A percentile compares a stretch with the other conserved stretches of the same genome.
These are phyloP conservation scores for Sycophaga agraensis DNA, from an alignment of 1,140 invertebrate genomes.

Conservation along the genomic window DNA sequence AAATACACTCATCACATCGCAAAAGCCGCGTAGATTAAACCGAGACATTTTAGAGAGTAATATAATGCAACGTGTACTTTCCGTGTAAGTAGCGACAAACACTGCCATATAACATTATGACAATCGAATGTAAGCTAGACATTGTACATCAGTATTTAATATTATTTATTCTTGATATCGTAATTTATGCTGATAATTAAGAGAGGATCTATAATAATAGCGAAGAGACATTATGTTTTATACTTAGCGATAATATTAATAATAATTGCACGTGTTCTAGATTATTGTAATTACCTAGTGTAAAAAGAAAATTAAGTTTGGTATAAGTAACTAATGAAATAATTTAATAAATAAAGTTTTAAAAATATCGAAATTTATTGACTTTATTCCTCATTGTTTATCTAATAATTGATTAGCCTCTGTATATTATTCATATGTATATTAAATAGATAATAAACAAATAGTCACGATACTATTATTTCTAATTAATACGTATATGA, in stretches of 20 bases:
- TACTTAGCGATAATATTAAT: slow-evolving; percentile 49
- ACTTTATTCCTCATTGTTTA: no score
- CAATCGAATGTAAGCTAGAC: slow-evolving; percentile 40
- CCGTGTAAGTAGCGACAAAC: slow-evolving; percentile 44
- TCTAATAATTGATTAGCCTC: no score
- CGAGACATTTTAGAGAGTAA: not conserved
- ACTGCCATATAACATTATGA: slow-evolving; percentile 48
- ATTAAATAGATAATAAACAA: no score
- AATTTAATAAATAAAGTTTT: no score
- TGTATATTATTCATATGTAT: no score
- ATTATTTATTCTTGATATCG: slow-evolving; percentile 54
- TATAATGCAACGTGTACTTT: no score
- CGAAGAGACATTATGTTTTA: slow-evolving; percentile 49
- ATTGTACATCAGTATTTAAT: slow-evolving; percentile 59
- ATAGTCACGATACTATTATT: no score
- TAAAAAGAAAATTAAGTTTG: slow-evolving; percentile 21
- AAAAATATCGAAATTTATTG: no score
- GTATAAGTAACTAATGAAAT: no score
- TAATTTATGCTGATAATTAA: slow-evolving; percentile 41
- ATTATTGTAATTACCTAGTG: slow-evolving; percentile 6
- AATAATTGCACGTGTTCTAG: slow-evolving; percentile 27
- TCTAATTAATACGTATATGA: no score
- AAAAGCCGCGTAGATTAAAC: slow-evolving; percentile 3
- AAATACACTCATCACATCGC: slow-evolving; percentile 15
- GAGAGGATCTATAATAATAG: slow-evolving; percentile 32